Evolutionary conservation across 1,140 invertebrate species (phyloP).

Genomic region (Euschistus heros): DNA sequence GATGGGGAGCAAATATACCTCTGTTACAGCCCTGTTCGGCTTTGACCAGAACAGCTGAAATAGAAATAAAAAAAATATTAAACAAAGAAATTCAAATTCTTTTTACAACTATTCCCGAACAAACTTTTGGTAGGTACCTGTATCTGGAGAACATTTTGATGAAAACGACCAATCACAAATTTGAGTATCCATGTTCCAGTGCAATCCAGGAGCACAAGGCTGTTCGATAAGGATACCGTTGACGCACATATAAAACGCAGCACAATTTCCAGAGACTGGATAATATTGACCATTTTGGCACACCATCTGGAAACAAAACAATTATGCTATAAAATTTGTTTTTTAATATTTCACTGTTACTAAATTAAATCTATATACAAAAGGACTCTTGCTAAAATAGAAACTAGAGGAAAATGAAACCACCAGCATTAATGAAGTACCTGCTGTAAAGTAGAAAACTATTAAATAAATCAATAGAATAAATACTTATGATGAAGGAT

Average conservation of each 20-base stretch:
- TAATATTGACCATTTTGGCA: constrained; percentile 44
- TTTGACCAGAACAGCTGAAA: background rate
- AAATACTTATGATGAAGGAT: too few relatives aligned
- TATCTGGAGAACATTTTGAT: constrained; percentile 33
- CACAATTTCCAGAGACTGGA: constrained; percentile 44
- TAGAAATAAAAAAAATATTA: background rate
- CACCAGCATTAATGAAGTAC: too few relatives aligned
- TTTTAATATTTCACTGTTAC: too few relatives aligned
- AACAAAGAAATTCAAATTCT: background rate
- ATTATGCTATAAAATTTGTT: too few relatives aligned
- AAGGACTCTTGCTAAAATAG: too few relatives aligned
- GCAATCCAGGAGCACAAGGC: constrained; percentile 55
- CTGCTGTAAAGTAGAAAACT: too few relatives aligned
- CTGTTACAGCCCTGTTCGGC: constrained; percentile 26
- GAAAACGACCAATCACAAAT: constrained; percentile 59
- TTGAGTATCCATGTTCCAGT: constrained; percentile 49
- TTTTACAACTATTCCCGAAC: background rate
- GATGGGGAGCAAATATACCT: constrained; percentile 30
- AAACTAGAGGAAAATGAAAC: too few relatives aligned
- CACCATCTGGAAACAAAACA: background rate
- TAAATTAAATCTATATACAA: too few relatives aligned
- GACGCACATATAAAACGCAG: constrained; percentile 56
- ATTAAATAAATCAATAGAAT: too few relatives aligned
- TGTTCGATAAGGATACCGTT: constrained; percentile 51
- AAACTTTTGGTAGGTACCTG: background rate